These are phyloP conservation scores for Ypsolopha sequella DNA, from an alignment of 2,888 invertebrate genomes.

Conservation along the genomic window DNA sequence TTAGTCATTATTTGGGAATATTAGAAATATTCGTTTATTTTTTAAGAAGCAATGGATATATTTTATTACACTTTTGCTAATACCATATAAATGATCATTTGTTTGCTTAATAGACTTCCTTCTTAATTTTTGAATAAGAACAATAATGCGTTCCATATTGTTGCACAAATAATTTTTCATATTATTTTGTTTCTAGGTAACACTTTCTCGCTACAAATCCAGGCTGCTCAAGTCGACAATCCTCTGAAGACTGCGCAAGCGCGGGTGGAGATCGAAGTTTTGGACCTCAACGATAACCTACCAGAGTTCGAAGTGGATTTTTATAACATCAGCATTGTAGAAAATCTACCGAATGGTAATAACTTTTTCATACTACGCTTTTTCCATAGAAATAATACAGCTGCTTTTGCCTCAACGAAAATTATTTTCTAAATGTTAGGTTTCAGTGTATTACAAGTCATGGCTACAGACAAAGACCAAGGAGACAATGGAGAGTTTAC, in stretches of 20 bases:
- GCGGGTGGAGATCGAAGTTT: constrained; percentile 78
- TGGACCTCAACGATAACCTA: constrained; percentile 86
- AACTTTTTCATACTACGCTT: constrained; percentile 8
- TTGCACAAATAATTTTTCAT: not conserved
- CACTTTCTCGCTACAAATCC: constrained; percentile 82
- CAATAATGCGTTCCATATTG: not conserved
- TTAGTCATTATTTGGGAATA: too few species aligned
- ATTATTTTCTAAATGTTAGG: constrained; percentile 23
- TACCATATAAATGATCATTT: too few species aligned
- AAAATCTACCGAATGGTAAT: constrained; percentile 87
- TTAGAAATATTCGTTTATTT: too few species aligned
- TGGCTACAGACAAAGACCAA: constrained; percentile 85
- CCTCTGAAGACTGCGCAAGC: constrained; percentile 81
- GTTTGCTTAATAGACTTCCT: too few species aligned
- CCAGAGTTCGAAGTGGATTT: constrained; percentile 91
- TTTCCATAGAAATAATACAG: not conserved
- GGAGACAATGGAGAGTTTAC: constrained; percentile 88
- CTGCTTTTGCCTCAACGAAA: not conserved
- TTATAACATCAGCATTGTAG: constrained; percentile 93
- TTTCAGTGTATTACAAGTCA: constrained; percentile 71
- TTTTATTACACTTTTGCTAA: too few species aligned
- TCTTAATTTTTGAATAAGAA: too few species aligned
- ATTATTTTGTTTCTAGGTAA: constrained; percentile 53
- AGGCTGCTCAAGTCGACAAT: constrained; percentile 84
- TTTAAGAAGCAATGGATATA: too few species aligned